Evolutionary conservation across 1,140 invertebrate species (phyloP).

Genomic region (Lepidurus packardi): DNA sequence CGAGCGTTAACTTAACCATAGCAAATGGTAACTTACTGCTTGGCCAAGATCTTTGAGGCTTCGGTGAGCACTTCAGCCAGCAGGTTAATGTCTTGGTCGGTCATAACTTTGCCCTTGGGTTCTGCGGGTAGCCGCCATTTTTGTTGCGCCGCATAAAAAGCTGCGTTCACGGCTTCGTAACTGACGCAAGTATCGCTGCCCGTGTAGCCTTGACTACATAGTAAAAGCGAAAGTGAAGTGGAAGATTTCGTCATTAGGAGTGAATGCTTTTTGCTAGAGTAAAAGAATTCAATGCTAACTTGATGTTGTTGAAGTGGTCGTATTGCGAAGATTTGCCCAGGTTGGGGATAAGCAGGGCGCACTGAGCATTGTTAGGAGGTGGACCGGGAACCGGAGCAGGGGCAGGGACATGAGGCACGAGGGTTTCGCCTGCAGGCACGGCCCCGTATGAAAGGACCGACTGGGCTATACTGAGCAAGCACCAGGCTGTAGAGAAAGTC

Average conservation of each 20-base stretch:
- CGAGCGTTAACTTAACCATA: too few species aligned
- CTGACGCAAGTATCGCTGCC: slow-evolving; percentile 44
- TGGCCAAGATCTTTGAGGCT: slow-evolving; percentile 43
- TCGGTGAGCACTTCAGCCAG: slow-evolving; percentile 42
- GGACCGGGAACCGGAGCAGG: not conserved
- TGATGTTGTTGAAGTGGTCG: slow-evolving; percentile 1
- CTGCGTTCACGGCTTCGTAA: slow-evolving; percentile 44
- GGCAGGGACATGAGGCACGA: not conserved
- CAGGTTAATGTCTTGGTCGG: slow-evolving; percentile 36
- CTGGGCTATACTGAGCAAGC: not conserved
- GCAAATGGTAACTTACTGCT: slow-evolving; percentile 39
- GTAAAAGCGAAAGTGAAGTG: slow-evolving; percentile 16
- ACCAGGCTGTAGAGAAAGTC: slow-evolving; percentile 1
- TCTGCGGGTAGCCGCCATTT: slow-evolving; percentile 35
- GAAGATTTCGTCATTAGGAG: not conserved
- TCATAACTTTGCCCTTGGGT: slow-evolving; percentile 30
- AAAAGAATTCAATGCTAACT: not conserved
- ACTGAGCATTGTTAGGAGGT: not conserved
- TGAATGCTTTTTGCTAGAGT: not conserved
- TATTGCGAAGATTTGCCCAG: not conserved
- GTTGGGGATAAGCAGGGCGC: not conserved
- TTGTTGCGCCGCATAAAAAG: slow-evolving; percentile 42
- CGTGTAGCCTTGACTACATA: slow-evolving; percentile 33
- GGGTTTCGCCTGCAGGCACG: not conserved
- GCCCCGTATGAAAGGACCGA: not conserved